A percentile compares a stretch with the other conserved stretches of the same genome.
Evolutionary conservation across 2,888 invertebrate genomes (phyloP).

Genomic region (Conchocele bisecta): DNA sequence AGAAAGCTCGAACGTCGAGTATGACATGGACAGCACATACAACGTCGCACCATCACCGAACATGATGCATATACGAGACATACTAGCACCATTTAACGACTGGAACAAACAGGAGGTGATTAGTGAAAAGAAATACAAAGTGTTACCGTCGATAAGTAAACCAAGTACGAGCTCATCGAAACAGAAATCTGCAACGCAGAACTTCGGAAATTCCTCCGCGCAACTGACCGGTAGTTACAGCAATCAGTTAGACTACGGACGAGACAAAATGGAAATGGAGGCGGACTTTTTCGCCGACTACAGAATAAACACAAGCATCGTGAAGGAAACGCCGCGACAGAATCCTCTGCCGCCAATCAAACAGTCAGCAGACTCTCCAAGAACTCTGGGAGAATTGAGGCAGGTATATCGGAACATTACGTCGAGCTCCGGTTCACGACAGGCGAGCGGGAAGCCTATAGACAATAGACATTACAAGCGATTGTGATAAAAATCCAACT

Average conservation of each 20-base stretch:
- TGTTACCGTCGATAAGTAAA: conserved; percentile 67
- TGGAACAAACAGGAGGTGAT: conserved; percentile 48
- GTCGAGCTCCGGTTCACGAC: no score
- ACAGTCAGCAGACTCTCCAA: conserved; percentile 24
- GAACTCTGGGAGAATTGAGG: no score
- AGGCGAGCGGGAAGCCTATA: no score
- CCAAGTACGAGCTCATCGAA: conserved; percentile 15
- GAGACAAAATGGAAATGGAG: conserved; percentile 66
- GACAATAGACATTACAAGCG: no score
- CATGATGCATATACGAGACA: conserved; percentile 57
- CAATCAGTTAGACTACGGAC: conserved; percentile 70
- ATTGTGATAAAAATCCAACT: no score
- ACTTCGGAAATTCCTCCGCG: conserved; percentile 9
- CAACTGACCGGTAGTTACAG: conserved; percentile 35
- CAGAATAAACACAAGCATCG: conserved; percentile 60
- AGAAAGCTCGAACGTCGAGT: no score
- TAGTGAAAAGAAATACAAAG: conserved; percentile 67
- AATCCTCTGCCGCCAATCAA: conserved; percentile 63
- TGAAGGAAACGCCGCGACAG: conserved; percentile 62
- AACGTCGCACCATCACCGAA: conserved; percentile 49
- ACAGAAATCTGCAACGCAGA: not conserved
- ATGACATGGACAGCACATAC: no score
- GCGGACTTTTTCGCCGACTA: conserved; percentile 71
- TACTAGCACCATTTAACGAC: conserved; percentile 64
- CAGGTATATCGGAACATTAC: no score